Percentiles rank a stretch among this genome's conserved stretches.
Evolutionary conservation across 2,888 invertebrate genomes (phyloP).

Genomic region (Lucinisca nassula): DNA sequence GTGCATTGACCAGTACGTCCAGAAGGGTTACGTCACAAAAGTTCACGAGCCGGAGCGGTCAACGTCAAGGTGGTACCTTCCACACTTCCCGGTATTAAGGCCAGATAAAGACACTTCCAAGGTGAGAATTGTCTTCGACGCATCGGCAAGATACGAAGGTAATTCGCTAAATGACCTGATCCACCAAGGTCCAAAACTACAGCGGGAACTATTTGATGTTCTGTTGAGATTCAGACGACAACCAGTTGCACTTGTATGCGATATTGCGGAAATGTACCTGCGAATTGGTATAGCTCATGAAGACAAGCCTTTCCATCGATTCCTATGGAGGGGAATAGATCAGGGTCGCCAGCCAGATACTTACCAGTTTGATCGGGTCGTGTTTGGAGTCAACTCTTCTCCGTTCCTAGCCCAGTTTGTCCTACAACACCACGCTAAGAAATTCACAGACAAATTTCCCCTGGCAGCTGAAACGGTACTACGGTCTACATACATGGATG

Average conservation of each 20-base stretch:
- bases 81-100: neutral
- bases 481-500: too few relatives aligned
- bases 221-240: neutral
- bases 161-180: slow-evolving; percentile 55
- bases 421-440: neutral
- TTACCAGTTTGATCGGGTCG: neutral
- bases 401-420: neutral
- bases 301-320: neutral
- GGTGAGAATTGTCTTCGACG: slow-evolving; percentile 41
- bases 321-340: neutral
- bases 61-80: neutral
- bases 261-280: too few relatives aligned
- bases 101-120: too few relatives aligned
- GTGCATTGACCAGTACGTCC: neutral
- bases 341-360: too few relatives aligned
- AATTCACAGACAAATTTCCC: neutral
- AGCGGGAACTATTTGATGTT: slow-evolving; percentile 45
- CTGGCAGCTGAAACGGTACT: too few relatives aligned
- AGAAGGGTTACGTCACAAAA: too few relatives aligned
- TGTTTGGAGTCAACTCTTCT: neutral
- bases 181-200: slow-evolving; percentile 63
- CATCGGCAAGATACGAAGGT: too few relatives aligned
- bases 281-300: too few relatives aligned
- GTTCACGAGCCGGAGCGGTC: neutral
- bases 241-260: slow-evolving; percentile 33